Evolutionary conservation across 2,797 vertebrate species (phyloP), one percentile per base, ranked within the genome.

Genomic region (Takifugu rubripes): DNA sequence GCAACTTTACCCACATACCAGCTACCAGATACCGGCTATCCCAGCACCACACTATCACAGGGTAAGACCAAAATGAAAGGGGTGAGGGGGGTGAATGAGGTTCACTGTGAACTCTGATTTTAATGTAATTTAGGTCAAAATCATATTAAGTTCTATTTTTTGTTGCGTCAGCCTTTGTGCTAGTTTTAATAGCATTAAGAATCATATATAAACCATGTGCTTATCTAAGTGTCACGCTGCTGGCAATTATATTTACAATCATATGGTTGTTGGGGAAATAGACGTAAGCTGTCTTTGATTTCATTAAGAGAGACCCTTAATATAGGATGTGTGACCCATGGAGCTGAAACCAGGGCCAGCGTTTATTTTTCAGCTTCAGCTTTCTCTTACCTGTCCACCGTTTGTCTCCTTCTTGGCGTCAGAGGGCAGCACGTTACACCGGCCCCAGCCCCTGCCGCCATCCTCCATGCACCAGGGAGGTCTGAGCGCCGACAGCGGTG

Each of bases 391-490:
- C 9, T 49, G 25, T 45, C 21, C 26, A 2, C 21, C 40, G 33
- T 57, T 46, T 50, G 4, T 69, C 50, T 81, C 58, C 33, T 56
- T 56, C 51, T 31, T 8, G 7, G 16, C 67, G 31, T 77, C 91
- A 97, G 97, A 99, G 3, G 95, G 91, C 48, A 88, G 94, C 73
- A 99, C 97, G 0, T 91, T 99, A 54, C 97, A 98, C 90, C 91
- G 97, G 76, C 97, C 97, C 25, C 97, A 98, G 81, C 97, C 97
- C 5, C 90, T 98, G 71, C 97, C 97, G 0, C 97, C 97, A 0
- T 98, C 97, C 74, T 95, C 96, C 88, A 99, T 99, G 97, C 97
- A 99, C 86, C 97, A 99, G 90, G 93, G 97, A 10, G 96, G 95
- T 0, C 88, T 98, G 0, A 89, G 92, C 0, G 93, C 94, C 50